Base-by-base conservation (phyloP, 2,113 vertebrate genomes). In the Corythornis cristatus region DNA sequence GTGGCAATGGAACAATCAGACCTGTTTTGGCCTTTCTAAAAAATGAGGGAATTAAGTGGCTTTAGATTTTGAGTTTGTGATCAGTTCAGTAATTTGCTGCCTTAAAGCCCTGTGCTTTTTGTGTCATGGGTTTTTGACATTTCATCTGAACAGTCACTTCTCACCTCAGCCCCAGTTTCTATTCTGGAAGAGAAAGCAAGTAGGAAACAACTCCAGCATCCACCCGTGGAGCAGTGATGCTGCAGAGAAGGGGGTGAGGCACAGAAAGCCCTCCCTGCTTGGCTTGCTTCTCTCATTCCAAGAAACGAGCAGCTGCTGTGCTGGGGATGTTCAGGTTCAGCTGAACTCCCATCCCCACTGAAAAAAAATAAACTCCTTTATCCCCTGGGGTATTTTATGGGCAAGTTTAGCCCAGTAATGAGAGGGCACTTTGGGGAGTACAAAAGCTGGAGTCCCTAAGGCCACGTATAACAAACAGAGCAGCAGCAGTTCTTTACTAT, bases 391-490 rank as follows among this genome's bases (percentile, higher is more conserved):
- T 71, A 95, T 95, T 95, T 96, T 93, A 92, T 71, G 83, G 84
- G 84, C 35, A 51, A 73, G 20, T 88, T 92, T 66, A 74, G 42
- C 29, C 86, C 46, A 40, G 86, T 89, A 93, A 94, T 83, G 81
- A 90, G 91, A 82, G 45, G 74, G 74, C 78, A 70, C 81, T 96
- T 85, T 22, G 20, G 74, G 89, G 89, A 95, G 84, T 94, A 95
- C 95, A 92, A 94, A 95, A 94, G 70, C 58, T 58, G 2, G 33
- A 89, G 64, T 94, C 95, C 91, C 86, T 66, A 58, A 87, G 95
- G 95, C 82, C 71, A 42, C 1, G 0, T 92, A 94, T 89, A 96
- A 91, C 93, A 82, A 93, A 60, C 89, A 91, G 91, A 92, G 79
- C 90, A 80, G 89, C 72, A 94, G 74, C 64, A 89, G 67, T 70